Base-by-base conservation (phyloP, 1,140 invertebrate genomes). In the Halesus radiatus region DNA sequence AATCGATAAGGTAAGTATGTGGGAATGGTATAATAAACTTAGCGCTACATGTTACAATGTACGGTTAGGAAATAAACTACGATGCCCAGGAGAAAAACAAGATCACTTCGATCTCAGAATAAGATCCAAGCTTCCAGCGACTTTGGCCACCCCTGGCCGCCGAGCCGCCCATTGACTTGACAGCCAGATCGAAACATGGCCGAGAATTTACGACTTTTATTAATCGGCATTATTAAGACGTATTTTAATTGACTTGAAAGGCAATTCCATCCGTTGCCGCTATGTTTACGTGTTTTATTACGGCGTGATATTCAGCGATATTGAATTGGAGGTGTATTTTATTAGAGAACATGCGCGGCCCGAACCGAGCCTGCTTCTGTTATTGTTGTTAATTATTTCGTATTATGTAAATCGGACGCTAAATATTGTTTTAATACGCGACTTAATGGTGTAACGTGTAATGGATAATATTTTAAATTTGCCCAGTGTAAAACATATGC, bases 181-280 rank as follows among this genome's bases (percentile, higher is more conserved):
- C 60, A 16, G 20, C 60, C 60, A 64, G 60, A 20, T 26, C 22
- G 22, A 32, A 68, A 32, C 15, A 68, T 18, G 29, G 32, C 18
- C n/a, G 29, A 68, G 29, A 37, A 68, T 68, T 68, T 68, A 68
- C 64, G 64, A 68, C 64, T 26, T 68, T 68, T 68, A 68, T 68
- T 68, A 68, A 68, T 68, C 23, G 64, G 23, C 29, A 37, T 68
- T 68, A 68, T 68, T 32, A 68, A 68, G 64, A 68, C 29, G 64
- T 68, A 37, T 68, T 68, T 68, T 68, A 68, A 68, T 68, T 68
- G 64, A 68, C 23, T 68, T 16, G 64, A 68, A 37, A 68, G 56
- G 23, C 64, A 37, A 68, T 68, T 32, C 64, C 56, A 60, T 60
- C 56, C 37, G n/a, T 68, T 68, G 29, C 64, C 64, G 32, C 64